These are phyloP conservation scores for Formica exsecta DNA, from an alignment of 1,140 invertebrate genomes.

Conservation along the genomic window DNA sequence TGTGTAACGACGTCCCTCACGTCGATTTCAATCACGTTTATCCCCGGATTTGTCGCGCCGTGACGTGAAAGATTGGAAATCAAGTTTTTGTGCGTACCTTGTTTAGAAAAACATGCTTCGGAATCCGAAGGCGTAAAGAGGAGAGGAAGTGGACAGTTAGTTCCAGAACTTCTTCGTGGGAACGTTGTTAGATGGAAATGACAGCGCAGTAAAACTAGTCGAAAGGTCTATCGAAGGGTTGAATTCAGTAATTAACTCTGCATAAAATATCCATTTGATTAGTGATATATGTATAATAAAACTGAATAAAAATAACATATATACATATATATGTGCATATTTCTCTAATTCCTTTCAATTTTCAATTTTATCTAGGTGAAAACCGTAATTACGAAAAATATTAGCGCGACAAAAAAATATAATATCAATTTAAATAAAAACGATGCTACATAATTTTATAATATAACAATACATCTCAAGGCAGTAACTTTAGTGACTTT, in stretches of 20 bases:
- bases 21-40: constrained; percentile 34
- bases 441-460: neutral
- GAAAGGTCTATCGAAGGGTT: neutral
- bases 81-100: constrained; percentile 12
- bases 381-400: neutral
- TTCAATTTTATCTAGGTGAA: neutral
- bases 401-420: neutral
- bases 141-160: constrained; percentile 32
- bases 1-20: neutral
- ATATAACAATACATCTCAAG: neutral
- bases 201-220: constrained; percentile 40
- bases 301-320: neutral
- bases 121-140: constrained; percentile 30
- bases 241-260: constrained; percentile 25
- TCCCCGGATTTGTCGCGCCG: neutral
- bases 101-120: constrained; percentile 11
- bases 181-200: constrained; percentile 56
- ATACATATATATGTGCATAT: neutral
- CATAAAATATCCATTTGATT: neutral
- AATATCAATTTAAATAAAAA: constrained; percentile 35
- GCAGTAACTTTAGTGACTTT: neutral
- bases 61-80: constrained; percentile 47
- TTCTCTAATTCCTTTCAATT: neutral
- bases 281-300: neutral
- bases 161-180: constrained; percentile 47